These are phyloP conservation scores for Nomada lathburiana DNA, from an alignment of 2,888 invertebrate genomes.

Conservation along the genomic window DNA sequence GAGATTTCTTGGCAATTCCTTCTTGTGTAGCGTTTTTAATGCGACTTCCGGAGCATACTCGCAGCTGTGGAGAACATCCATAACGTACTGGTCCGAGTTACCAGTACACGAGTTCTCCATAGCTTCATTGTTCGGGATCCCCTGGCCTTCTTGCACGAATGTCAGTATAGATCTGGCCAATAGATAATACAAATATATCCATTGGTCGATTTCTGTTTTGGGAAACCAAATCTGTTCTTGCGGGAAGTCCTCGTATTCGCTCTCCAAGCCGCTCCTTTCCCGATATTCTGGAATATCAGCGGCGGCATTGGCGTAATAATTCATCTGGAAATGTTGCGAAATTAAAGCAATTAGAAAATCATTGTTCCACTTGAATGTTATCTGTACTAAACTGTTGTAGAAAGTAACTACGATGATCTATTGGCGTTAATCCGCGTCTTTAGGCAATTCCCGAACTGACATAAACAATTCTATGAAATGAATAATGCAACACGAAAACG, in stretches of 20 bases:
- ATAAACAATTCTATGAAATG: too few species aligned
- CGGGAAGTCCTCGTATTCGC: slow-evolving; percentile 50
- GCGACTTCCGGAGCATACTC: slow-evolving; percentile 58
- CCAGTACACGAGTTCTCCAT: slow-evolving; percentile 63
- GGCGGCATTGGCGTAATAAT: not conserved
- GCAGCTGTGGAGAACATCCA: slow-evolving; percentile 52
- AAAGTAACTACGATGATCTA: not conserved
- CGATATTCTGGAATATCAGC: slow-evolving; percentile 49
- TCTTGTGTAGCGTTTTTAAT: slow-evolving; percentile 32
- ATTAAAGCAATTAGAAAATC: too few species aligned
- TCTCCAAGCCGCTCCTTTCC: not conserved
- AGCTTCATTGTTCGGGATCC: slow-evolving; percentile 57
- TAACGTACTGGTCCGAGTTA: slow-evolving; percentile 59
- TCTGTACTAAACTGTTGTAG: not conserved
- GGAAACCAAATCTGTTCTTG: slow-evolving; percentile 63
- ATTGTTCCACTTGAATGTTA: too few species aligned
- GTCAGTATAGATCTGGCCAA: slow-evolving; percentile 59
- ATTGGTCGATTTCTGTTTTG: slow-evolving; percentile 45
- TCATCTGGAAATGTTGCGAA: slow-evolving; percentile 1
- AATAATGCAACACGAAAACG: too few species aligned
- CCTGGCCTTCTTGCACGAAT: slow-evolving; percentile 48
- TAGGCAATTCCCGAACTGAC: too few species aligned
- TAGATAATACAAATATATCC: slow-evolving; percentile 52
- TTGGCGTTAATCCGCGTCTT: too few species aligned
- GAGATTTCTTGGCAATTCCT: slow-evolving; percentile 28